A percentile compares a stretch with the other conserved stretches of the same genome.
Evolutionary conservation across 2,797 vertebrate species (phyloP).

Genomic region (Propithecus perrieri): DNA sequence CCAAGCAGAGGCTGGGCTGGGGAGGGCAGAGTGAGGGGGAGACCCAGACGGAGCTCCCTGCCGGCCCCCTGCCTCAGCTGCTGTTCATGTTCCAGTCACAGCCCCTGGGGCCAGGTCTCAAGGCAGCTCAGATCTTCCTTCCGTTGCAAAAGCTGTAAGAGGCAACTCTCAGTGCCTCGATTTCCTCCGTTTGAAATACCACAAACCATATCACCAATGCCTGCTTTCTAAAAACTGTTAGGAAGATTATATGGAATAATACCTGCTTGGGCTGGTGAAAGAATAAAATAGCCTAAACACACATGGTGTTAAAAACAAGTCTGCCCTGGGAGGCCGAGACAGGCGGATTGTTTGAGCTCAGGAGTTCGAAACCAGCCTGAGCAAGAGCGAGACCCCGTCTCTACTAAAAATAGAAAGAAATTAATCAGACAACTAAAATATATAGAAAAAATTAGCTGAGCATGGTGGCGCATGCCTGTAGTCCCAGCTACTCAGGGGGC

Average conservation of each 20-base stretch:
- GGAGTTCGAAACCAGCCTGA: too few relatives aligned
- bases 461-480: too few relatives aligned
- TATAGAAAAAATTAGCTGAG: too few relatives aligned
- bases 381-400: too few relatives aligned
- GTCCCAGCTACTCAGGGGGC: too few relatives aligned
- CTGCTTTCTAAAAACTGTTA: neutral
- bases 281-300: neutral
- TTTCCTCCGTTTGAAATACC: neutral
- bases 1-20: neutral
- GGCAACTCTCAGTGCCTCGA: neutral
- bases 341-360: too few relatives aligned
- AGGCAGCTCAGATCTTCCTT: neutral
- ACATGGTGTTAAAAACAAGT: neutral
- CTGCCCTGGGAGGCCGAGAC: too few relatives aligned
- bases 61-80: neutral
- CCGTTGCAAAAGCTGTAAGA: neutral
- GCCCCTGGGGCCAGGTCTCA: neutral
- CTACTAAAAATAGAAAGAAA: too few relatives aligned
- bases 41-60: fast-evolving
- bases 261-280: neutral
- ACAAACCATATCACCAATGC: neutral
- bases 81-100: fast-evolving
- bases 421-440: too few relatives aligned
- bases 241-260: neutral
- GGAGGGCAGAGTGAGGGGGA: too few relatives aligned